A percentile compares a stretch with the other conserved stretches of the same genome.
These are phyloP conservation scores for Nyctalus aviator DNA, from an alignment of 2,797 vertebrate genomes.

Conservation along the genomic window DNA sequence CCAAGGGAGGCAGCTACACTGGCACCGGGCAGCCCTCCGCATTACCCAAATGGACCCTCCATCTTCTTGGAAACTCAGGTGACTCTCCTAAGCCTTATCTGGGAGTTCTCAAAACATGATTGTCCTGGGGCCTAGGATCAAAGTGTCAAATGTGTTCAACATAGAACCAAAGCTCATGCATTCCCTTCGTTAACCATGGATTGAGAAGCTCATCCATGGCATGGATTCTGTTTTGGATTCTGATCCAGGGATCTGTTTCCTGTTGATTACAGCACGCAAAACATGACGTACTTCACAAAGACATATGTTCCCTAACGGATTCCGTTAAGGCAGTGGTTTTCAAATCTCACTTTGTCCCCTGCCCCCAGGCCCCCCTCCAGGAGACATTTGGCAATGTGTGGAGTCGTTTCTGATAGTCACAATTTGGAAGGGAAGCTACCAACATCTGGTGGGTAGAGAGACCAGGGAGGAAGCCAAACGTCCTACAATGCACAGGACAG, in stretches of 20 bases:
- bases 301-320: neutral
- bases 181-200: neutral
- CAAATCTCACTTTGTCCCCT: neutral
- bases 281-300: neutral
- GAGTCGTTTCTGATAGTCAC: neutral
- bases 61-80: conserved; percentile 26
- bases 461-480: neutral
- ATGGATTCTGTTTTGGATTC: conserved; percentile 53
- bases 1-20: neutral
- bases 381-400: neutral
- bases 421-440: neutral
- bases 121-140: neutral
- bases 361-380: neutral
- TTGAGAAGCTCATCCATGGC: neutral
- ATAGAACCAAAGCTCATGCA: neutral
- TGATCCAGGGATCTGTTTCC: conserved; percentile 56
- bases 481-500: neutral
- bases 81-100: neutral
- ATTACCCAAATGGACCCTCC: too few species aligned
- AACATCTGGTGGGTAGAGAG: neutral
- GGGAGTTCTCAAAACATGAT: neutral
- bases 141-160: conserved; percentile 6
- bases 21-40: neutral
- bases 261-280: neutral
- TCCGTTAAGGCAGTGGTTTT: conserved; percentile 3